These are phyloP conservation scores for Parotocinclus haroldoi DNA, from an alignment of 2,797 vertebrate genomes.

Conservation along the genomic window DNA sequence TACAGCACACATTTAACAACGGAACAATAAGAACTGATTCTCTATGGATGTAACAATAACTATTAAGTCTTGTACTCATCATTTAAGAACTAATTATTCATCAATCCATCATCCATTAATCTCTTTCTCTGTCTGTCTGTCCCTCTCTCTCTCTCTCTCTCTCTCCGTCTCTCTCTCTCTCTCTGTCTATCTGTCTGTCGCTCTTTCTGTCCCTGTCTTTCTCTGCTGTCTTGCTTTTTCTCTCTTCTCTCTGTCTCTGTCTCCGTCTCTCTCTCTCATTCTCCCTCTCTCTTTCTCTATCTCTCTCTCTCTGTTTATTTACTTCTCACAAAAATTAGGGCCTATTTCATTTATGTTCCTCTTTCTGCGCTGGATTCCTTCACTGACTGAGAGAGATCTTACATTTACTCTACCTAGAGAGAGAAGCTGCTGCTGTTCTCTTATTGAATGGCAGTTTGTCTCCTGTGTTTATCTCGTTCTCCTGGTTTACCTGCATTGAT, in stretches of 20 bases:
- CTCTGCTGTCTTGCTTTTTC: too few species aligned
- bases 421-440: not conserved
- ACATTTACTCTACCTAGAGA: slow-evolving; percentile 7
- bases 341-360: too few species aligned
- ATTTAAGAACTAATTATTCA: not conserved
- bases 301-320: not conserved
- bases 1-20: too few species aligned
- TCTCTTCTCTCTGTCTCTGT: not conserved
- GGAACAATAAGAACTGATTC: too few species aligned
- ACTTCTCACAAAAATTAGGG: too few species aligned
- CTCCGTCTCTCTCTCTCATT: not conserved
- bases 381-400: slow-evolving; percentile 1
- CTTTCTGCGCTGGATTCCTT: not conserved
- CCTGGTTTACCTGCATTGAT: slow-evolving; percentile 35
- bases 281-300: not conserved
- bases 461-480: slow-evolving; percentile 32
- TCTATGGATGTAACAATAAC: too few species aligned
- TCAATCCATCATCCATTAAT: not conserved
- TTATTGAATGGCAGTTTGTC: slow-evolving; percentile 39
- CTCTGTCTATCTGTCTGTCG: not conserved
- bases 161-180: too few species aligned
- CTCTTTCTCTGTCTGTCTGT: too few species aligned
- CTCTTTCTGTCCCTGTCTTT: not conserved
- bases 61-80: not conserved
- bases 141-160: not conserved